Conservation (phyloP, 2,113 vertebrate species). For the Indri indri region DNA sequence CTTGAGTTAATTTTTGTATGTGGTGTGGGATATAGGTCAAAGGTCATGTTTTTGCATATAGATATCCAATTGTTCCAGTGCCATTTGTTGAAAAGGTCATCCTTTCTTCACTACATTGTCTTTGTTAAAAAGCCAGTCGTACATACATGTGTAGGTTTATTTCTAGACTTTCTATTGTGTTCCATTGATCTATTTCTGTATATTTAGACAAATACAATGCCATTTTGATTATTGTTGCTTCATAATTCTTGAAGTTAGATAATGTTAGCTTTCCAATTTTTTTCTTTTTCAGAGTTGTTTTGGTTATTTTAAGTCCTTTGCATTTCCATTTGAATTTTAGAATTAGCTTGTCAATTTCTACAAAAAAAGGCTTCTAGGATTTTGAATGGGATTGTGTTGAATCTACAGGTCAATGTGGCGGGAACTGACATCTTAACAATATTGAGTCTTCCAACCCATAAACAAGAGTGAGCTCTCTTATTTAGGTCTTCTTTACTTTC, state of each 20-base stretch:
- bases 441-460: not conserved
- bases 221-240: not conserved
- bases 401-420: not conserved
- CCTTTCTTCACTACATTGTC: not conserved
- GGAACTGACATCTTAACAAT: not conserved
- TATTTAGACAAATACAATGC: not conserved
- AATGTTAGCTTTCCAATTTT: not conserved
- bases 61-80: not conserved
- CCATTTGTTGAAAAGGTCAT: not conserved
- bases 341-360: not conserved
- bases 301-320: not conserved
- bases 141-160: not conserved
- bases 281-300: not conserved
- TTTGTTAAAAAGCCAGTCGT: not conserved
- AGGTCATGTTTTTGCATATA: not conserved
- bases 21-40: not conserved
- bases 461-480: not conserved
- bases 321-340: not conserved
- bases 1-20: not conserved
- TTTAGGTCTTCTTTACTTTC: not conserved
- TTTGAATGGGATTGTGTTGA: not conserved
- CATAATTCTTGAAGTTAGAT: not conserved
- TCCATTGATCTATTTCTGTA: not conserved
- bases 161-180: not conserved
- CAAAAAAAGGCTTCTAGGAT: not conserved